Base-by-base conservation (phyloP, 2,888 invertebrate genomes). In the Parelbella ahira region DNA sequence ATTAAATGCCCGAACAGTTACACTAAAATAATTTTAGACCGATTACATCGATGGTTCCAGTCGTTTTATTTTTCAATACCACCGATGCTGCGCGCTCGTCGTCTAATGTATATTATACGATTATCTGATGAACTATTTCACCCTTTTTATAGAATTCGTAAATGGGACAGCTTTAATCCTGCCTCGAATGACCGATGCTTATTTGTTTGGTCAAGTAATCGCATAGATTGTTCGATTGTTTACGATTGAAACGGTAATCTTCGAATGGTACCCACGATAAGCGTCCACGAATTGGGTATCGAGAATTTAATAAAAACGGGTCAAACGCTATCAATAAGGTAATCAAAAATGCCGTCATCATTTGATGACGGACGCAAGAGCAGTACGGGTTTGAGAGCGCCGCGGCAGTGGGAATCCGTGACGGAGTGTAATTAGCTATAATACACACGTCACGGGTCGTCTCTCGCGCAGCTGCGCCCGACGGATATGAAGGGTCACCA, bases 401-500 rank as follows among this genome's bases (percentile, higher is more conserved):
- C n/a, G n/a, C 41, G 27, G 4, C 34, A 8, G 13, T 30, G 21
- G 42, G 62, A 48, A 52, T 44, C 49, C 50, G 58, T 63, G 65
- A 59, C 55, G 61, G 58, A 55, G 61, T 61, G 64, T 74, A 79
- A 80, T 79, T 77, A 77, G 69, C 25, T 25, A 32, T 25, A 23
- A 70, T 58, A 68, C 63, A 68, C 68, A 64, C 61, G 71, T 68
- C 68, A 69, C 61, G 63, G 62, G 64, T 63, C 62, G 15, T 34
- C 32, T 30, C 32, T 21, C 15, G 15, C 12, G 76, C 84, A 84
- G 82, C 82, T 83, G 86, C 75, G 57, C 53, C 51, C 68, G 60
- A 61, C 84, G 86, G 86, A 84, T 80, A 75, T 66, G 68, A 73
- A 73, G 80, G 86, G 86, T 86, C 86, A 86, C 65, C 69, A 66